Evolutionary conservation across 1,140 invertebrate genomes (phyloP).

Genomic region (Halesus radiatus): DNA sequence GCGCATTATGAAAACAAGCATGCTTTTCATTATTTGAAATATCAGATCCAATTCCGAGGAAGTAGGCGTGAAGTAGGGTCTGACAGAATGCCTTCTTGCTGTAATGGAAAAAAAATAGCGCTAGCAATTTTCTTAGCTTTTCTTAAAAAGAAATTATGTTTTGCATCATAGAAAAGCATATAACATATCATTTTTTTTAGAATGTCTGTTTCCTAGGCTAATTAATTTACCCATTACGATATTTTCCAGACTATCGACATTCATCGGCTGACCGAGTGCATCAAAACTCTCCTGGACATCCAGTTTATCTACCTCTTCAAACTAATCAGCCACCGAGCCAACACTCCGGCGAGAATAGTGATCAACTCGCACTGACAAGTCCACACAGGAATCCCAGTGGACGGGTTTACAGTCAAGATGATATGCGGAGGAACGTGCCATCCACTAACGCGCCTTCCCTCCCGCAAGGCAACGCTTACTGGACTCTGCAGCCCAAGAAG

Average conservation of each 20-base stretch:
- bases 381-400: neutral
- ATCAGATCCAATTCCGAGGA: too few relatives aligned
- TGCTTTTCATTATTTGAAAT: too few relatives aligned
- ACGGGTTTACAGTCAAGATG: constrained; percentile 20
- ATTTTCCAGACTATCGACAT: constrained; percentile 71
- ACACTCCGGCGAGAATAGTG: neutral
- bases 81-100: too few relatives aligned
- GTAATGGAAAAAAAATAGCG: too few relatives aligned
- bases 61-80: too few relatives aligned
- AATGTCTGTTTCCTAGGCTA: too few relatives aligned
- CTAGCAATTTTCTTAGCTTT: too few relatives aligned
- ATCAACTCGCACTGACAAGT: neutral
- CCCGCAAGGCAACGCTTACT: constrained; percentile 60
- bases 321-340: constrained; percentile 12
- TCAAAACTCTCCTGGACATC: constrained; percentile 35
- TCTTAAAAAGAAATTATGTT: too few relatives aligned
- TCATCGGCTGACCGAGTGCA: constrained; percentile 65
- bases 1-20: too few relatives aligned
- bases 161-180: too few relatives aligned
- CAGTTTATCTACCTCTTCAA: constrained; percentile 30
- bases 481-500: constrained; percentile 63
- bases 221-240: neutral
- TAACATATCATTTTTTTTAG: too few relatives aligned
- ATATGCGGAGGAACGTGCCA: neutral
- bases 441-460: neutral